phyloP scores from a whole-genome alignment of 1,140 invertebrate genomes.

The Amphibalanus amphitrite region DNA sequence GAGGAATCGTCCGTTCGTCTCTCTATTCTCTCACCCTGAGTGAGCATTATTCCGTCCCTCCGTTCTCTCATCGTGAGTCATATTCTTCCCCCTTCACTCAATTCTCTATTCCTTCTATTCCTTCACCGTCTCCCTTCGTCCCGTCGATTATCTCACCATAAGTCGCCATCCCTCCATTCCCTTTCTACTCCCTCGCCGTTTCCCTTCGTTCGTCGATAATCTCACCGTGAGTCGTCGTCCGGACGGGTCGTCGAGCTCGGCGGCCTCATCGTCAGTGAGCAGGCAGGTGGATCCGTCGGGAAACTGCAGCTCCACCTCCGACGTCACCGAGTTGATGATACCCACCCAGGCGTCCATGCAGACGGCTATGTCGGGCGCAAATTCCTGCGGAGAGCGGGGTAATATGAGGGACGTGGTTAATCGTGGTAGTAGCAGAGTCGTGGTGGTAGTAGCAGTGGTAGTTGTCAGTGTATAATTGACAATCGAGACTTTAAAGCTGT shows the following conservation, averaged over 20 bases:
- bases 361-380: conserved; percentile 58
- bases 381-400: conserved; percentile 35
- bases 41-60: no score
- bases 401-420: conserved; percentile 8
- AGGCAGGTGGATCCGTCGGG: conserved; percentile 36
- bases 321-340: conserved; percentile 28
- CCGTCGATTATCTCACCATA: no score
- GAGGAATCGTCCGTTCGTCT: no score
- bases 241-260: conserved; percentile 40
- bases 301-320: conserved; percentile 26
- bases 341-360: conserved; percentile 79
- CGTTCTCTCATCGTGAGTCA: no score
- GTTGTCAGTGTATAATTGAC: no score
- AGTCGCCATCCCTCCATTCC: no score
- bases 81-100: no score
- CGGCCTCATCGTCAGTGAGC: conserved; percentile 44
- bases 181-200: no score
- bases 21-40: no score
- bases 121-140: no score
- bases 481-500: background rate
- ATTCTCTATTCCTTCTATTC: no score
- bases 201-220: no score
- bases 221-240: conserved; percentile 37
- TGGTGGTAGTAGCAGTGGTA: conserved; percentile 9
- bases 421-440: background rate